phyloP scores from a whole-genome alignment of 2,797 vertebrate genomes.

The Xenops minutus region DNA sequence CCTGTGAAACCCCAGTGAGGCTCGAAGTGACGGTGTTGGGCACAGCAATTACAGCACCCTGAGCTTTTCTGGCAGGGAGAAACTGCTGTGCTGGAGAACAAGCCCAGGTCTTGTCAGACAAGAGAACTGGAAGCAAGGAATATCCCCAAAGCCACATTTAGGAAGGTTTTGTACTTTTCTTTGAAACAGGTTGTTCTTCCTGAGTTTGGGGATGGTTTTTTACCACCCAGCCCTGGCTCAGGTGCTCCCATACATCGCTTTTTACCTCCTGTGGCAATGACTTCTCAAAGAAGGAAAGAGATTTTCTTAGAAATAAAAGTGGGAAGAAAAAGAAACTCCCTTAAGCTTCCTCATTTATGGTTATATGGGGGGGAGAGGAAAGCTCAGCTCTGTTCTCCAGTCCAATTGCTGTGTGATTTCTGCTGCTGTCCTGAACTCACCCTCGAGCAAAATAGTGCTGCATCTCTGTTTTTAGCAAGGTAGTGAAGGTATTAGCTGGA shows the following conservation, averaged over 20 bases:
- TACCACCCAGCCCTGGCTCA: background rate
- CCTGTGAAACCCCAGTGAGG: background rate
- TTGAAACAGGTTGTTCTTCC: background rate
- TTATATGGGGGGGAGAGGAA: background rate
- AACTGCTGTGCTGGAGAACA: background rate
- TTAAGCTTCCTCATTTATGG: background rate
- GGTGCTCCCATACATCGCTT: background rate
- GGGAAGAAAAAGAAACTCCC: background rate
- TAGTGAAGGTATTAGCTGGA: background rate
- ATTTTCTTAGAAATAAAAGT: background rate
- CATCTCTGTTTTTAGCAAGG: background rate
- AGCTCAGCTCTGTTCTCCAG: background rate
- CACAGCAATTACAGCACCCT: background rate
- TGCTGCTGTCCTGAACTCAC: background rate
- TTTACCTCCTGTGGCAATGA: background rate
- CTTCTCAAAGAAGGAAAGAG: background rate
- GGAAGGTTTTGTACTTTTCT: background rate
- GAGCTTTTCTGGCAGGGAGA: background rate
- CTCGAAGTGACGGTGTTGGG: accelerated
- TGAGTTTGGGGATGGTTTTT: background rate
- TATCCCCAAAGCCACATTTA: background rate
- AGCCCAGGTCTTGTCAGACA: background rate
- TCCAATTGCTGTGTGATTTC: background rate
- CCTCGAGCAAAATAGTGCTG: background rate
- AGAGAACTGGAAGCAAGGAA: background rate